A percentile compares a stretch with the other conserved stretches of the same genome.
Evolutionary conservation across 2,888 invertebrate genomes (phyloP).

Genomic region (Caenorhabditis sp.): DNA sequence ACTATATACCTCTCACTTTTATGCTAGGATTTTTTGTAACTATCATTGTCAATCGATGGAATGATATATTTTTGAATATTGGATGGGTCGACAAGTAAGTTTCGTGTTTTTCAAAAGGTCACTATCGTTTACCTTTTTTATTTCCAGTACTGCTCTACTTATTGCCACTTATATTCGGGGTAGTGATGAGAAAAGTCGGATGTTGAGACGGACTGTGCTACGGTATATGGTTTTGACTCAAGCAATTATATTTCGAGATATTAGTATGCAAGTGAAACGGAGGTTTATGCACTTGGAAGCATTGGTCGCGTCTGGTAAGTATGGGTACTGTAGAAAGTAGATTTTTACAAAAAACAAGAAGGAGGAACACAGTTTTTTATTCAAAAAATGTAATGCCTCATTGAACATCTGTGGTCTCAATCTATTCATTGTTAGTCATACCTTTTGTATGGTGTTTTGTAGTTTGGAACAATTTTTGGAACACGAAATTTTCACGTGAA

Average conservation of each 20-base stretch:
- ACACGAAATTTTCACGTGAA: too few relatives aligned
- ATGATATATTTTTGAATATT: conserved; percentile 56
- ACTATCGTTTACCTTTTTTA: too few relatives aligned
- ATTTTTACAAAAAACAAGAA: too few relatives aligned
- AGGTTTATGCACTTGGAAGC: conserved; percentile 54
- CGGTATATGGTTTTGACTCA: conserved; percentile 66
- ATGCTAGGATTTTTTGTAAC: conserved; percentile 58
- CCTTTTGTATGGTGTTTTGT: too few relatives aligned
- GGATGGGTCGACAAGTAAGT: conserved; percentile 57
- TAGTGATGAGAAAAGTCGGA: conserved; percentile 55
- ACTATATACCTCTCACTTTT: conserved; percentile 57
- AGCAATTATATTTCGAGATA: conserved; percentile 58
- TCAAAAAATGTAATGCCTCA: too few relatives aligned
- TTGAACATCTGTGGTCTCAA: too few relatives aligned
- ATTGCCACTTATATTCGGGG: conserved; percentile 60
- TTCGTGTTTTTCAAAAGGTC: too few relatives aligned
- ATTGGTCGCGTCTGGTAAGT: conserved; percentile 46
- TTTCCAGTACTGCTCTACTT: conserved; percentile 52
- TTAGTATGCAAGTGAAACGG: conserved; percentile 50
- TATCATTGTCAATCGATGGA: conserved; percentile 56
- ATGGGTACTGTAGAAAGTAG: too few relatives aligned
- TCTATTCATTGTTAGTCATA: too few relatives aligned
- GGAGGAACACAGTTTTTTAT: too few relatives aligned
- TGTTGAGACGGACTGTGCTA: conserved; percentile 56
- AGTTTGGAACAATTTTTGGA: too few relatives aligned